Percentiles rank a stretch among this genome's conserved stretches.
Conservation (phyloP, 2,888 invertebrate species). For the Metallyticus violacea region DNA sequence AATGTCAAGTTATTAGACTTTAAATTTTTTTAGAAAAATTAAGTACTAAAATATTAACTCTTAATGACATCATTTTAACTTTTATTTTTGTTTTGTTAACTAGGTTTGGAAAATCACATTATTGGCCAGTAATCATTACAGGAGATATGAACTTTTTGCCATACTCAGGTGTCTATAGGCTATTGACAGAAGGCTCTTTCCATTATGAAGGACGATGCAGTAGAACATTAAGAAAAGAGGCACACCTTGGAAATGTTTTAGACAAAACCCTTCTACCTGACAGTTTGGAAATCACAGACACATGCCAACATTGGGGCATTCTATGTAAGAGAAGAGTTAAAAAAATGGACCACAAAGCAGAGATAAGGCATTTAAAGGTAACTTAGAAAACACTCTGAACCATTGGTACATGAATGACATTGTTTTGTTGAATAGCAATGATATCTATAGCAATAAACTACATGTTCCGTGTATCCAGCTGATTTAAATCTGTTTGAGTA, state of each 20-base stretch:
- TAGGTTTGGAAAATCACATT: slow-evolving; percentile 46
- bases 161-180: slow-evolving; percentile 64
- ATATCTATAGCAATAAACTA: no score
- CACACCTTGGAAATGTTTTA: slow-evolving; percentile 22
- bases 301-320: slow-evolving; percentile 45
- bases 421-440: no score
- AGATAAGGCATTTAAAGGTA: slow-evolving; percentile 24
- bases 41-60: background rate
- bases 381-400: no score
- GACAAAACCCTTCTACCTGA: slow-evolving; percentile 42
- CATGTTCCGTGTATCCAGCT: no score
- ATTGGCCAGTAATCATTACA: slow-evolving; percentile 78
- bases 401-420: no score
- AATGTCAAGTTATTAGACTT: background rate
- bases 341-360: background rate
- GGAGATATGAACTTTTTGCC: slow-evolving; percentile 93
- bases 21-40: background rate
- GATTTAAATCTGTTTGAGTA: no score
- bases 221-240: background rate
- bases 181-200: slow-evolving; percentile 64
- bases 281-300: slow-evolving; percentile 47
- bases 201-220: slow-evolving; percentile 35
- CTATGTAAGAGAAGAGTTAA: slow-evolving; percentile 4
- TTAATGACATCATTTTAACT: background rate
- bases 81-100: slow-evolving; percentile 4